These are phyloP conservation scores for Helostoma temminkii DNA, from an alignment of 2,797 vertebrate genomes.

Conservation along the genomic window DNA sequence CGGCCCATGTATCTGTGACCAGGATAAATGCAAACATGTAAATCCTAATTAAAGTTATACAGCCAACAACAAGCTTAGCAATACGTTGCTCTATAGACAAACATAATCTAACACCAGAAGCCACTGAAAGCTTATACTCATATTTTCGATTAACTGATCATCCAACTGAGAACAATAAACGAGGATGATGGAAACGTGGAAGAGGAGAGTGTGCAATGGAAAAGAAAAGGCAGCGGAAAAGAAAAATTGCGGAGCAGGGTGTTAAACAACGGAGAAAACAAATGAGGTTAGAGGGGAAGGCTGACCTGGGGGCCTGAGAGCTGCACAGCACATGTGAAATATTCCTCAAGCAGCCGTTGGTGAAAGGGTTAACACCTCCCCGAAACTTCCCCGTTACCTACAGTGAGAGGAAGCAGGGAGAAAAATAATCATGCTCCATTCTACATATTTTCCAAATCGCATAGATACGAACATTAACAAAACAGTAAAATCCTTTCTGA, in stretches of 20 bases:
- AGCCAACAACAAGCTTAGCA: background rate
- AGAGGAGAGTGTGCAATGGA: slow-evolving; percentile 12
- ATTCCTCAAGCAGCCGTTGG: slow-evolving; percentile 93
- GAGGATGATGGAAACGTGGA: slow-evolving; percentile 23
- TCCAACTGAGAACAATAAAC: slow-evolving; percentile 37
- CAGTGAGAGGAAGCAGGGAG: background rate
- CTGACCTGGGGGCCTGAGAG: slow-evolving; percentile 94
- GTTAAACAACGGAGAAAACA: slow-evolving; percentile 27
- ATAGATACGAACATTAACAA: background rate
- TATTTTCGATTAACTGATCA: slow-evolving; percentile 32
- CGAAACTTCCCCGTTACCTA: slow-evolving; percentile 99
- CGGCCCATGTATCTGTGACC: slow-evolving; percentile 91
- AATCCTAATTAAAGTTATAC: background rate
- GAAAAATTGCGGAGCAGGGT: slow-evolving; percentile 13
- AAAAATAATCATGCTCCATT: background rate
- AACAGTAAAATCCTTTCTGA: background rate
- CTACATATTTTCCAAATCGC: background rate
- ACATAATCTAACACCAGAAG: background rate
- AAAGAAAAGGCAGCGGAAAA: slow-evolving; percentile 44
- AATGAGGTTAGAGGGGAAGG: slow-evolving; percentile 6
- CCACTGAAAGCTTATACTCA: slow-evolving; percentile 3
- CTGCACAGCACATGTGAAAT: slow-evolving; percentile 96
- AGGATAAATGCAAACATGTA: background rate
- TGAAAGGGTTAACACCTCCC: slow-evolving; percentile 97
- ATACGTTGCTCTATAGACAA: background rate